A percentile compares a stretch with the other conserved stretches of the same genome.
Conservation (phyloP, 1,140 invertebrate genomes). For the Geopemphigus sp. region DNA sequence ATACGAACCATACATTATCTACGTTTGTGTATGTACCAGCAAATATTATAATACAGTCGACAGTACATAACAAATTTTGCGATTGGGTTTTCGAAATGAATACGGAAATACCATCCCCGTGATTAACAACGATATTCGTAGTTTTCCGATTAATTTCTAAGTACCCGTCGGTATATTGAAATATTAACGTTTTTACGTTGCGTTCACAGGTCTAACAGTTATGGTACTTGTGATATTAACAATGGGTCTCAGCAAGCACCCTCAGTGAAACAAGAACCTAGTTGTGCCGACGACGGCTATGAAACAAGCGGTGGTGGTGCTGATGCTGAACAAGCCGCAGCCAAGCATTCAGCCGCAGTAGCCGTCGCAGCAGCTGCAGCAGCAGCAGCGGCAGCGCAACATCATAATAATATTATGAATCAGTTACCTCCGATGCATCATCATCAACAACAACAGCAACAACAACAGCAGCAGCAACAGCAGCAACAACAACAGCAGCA, state of each 20-base stretch:
- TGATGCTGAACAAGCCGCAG: slow-evolving; percentile 44
- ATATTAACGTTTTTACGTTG: not conserved
- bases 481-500: slow-evolving; percentile 44
- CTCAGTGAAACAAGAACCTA: slow-evolving; percentile 37
- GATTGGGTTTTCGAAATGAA: no score
- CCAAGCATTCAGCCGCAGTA: slow-evolving; percentile 41
- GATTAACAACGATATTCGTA: no score
- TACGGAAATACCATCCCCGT: no score
- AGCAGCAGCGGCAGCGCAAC: slow-evolving; percentile 38
- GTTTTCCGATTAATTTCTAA: no score
- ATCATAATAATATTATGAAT: slow-evolving; percentile 47
- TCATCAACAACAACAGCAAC: slow-evolving; percentile 50
- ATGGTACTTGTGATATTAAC: slow-evolving; percentile 42
- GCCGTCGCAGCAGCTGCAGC: slow-evolving; percentile 46
- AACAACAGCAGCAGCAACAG: slow-evolving; percentile 48
- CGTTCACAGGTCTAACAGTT: slow-evolving; percentile 14
- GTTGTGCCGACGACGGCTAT: slow-evolving; percentile 35
- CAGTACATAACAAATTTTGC: no score
- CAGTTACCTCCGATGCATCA: slow-evolving; percentile 46
- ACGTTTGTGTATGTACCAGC: no score
- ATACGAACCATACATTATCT: no score
- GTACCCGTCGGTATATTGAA: not conserved
- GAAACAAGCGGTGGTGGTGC: slow-evolving; percentile 39
- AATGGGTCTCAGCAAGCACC: slow-evolving; percentile 37
- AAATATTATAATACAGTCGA: no score